Evolutionary conservation across 2,888 invertebrate genomes (phyloP), one percentile per base, ranked within the genome.

Genomic region (Drosophila testacea): DNA sequence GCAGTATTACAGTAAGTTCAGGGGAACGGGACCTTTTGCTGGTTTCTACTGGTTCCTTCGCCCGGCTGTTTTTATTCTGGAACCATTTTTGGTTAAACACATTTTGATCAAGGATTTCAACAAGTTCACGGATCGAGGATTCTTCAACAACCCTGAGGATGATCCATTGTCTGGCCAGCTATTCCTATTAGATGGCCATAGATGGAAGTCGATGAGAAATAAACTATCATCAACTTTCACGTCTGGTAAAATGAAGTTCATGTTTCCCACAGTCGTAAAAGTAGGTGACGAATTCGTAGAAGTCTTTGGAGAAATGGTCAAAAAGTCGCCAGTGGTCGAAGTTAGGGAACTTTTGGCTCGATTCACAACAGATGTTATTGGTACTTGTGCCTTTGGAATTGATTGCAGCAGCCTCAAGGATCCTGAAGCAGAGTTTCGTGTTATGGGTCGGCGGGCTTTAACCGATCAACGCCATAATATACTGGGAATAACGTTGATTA

Each of bases 341-440:
- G 85, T 86, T 0, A 61, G 27, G 4, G 88, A 90, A 4, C 41
- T 90, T 1, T 74, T 92, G 42, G 92, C 92, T 0, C 90, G 92
- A 30, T 94, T 91, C 68, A 93, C 93, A 1, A 93, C 93, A 4
- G 94, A 94, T 77, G 93, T 94, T 0, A 93, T 94, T 42, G 93
- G 93, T 2, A 90, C 90, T 4, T 92, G 93, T 69, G 93, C 93
- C 4, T 94, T 93, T 77, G 93, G 93, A 11, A 89, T 94, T 7
- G 92, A 93, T 13, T 91, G 92, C 71, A 93, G 93, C 66, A 92
- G 93, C 44, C 88, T 93, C 16, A 86, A 84, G 36, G 89, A 93
- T 75, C 90, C 92, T 0, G 79, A 92, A 16, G 90, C 91, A 0
- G 90, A 92, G 56, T 93, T 93, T 69, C 89, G 91, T 0, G 39